These are phyloP conservation scores for Busseola fusca DNA, from an alignment of 2,888 invertebrate species.

Conservation along the genomic window DNA sequence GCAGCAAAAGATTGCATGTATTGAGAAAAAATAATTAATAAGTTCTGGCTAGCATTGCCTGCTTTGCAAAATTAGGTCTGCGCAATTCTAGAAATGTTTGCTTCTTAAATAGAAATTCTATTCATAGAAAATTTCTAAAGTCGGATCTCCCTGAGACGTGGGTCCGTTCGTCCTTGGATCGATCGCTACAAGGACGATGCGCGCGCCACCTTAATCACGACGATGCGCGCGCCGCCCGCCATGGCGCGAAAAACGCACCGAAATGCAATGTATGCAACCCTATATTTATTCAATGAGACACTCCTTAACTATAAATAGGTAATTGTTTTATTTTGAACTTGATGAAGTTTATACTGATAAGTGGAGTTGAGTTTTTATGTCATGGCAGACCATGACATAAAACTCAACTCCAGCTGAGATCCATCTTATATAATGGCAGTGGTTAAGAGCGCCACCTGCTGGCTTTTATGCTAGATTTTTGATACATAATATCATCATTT, in stretches of 20 bases:
- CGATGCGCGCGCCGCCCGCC: conserved; percentile 55
- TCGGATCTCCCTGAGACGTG: conserved; percentile 38
- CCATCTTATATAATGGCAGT: conserved; percentile 42
- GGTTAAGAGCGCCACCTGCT: conserved; percentile 13
- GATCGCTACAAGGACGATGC: conserved; percentile 81
- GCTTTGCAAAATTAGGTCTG: not conserved
- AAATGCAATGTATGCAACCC: conserved; percentile 24
- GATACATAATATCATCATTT: not conserved
- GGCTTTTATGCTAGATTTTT: not conserved
- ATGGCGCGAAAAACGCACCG: conserved; percentile 57
- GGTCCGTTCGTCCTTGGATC: conserved; percentile 81
- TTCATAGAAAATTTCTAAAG: conserved; percentile 9
- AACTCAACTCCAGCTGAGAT: too few relatives aligned
- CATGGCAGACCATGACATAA: too few relatives aligned
- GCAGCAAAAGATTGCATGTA: not conserved
- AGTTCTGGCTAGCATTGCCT: not conserved
- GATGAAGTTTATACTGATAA: conserved; percentile 14
- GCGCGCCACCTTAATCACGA: conserved; percentile 74
- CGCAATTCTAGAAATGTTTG: not conserved
- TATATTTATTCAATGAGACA: conserved; percentile 15
- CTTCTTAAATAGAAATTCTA: not conserved
- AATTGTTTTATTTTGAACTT: conserved; percentile 2
- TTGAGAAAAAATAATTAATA: not conserved
- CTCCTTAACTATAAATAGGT: not conserved
- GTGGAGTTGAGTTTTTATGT: conserved; percentile 8